A percentile compares a stretch with the other conserved stretches of the same genome.
These are phyloP conservation scores for Enteromius treurensis DNA, from an alignment of 2,797 vertebrate species.

Conservation along the genomic window DNA sequence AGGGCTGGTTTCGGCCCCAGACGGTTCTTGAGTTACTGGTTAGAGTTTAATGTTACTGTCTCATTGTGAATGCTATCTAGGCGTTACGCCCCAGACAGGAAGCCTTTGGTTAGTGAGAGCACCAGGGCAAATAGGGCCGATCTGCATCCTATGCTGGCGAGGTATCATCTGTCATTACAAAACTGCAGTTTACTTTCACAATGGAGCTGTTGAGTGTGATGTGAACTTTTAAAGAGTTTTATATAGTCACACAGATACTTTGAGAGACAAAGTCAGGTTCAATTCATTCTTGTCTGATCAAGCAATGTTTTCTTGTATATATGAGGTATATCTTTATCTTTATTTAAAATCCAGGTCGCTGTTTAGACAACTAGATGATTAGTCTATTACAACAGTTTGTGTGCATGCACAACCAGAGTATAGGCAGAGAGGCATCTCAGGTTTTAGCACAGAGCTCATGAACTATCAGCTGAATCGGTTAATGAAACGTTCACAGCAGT, in stretches of 20 bases:
- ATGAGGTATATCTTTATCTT: neutral
- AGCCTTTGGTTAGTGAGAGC: constrained; percentile 19
- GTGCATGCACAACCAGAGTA: neutral
- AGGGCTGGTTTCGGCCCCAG: constrained; percentile 28
- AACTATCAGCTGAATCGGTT: neutral
- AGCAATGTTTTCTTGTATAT: neutral
- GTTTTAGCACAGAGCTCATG: neutral
- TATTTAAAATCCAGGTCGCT: neutral
- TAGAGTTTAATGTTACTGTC: constrained; percentile 43
- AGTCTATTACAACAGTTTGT: neutral
- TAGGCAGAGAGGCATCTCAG: neutral
- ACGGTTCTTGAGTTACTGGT: constrained; percentile 47
- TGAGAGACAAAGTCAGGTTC: neutral
- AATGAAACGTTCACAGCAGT: neutral
- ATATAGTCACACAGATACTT: neutral
- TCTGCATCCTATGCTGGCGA: constrained; percentile 12
- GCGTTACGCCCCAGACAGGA: constrained; percentile 19
- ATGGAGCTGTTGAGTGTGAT: constrained; percentile 25
- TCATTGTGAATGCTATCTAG: constrained; percentile 59
- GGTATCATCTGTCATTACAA: constrained; percentile 53
- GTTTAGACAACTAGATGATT: neutral
- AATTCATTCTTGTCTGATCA: neutral
- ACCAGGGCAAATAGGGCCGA: constrained; percentile 41
- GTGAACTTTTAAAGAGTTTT: constrained; percentile 1
- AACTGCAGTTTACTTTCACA: constrained; percentile 53